Conservation (phyloP, 2,888 invertebrate species). For the Stramonita haemastoma region DNA sequence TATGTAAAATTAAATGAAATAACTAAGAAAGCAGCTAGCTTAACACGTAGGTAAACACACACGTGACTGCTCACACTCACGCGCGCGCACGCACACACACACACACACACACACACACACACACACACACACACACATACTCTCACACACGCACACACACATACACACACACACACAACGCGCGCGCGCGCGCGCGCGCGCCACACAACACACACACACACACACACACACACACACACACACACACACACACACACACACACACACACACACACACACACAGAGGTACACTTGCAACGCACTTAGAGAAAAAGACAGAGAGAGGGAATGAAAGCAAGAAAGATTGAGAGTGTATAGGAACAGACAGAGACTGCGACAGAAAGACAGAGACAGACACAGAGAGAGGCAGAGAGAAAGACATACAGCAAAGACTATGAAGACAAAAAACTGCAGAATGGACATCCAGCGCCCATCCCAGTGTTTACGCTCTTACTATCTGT, state of each 20-base stretch:
- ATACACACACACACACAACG: neutral
- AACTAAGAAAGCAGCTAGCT: no score
- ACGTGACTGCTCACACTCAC: neutral
- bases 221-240: neutral
- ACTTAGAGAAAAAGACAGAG: neutral
- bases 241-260: neutral
- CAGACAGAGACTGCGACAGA: neutral
- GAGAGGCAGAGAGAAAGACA: neutral
- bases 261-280: neutral
- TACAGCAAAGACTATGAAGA: neutral
- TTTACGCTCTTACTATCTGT: neutral
- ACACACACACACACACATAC: neutral
- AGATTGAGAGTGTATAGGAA: neutral
- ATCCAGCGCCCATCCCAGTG: no score
- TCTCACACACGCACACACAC: neutral
- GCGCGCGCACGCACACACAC: neutral
- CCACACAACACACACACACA: neutral
- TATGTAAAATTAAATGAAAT: no score
- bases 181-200: neutral
- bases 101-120: constrained; percentile 4
- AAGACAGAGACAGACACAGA: neutral
- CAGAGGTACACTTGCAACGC: neutral
- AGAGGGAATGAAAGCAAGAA: neutral
- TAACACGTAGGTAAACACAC: neutral
- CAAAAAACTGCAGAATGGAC: neutral